These are phyloP conservation scores for Notiomystis cincta DNA, from an alignment of 2,113 vertebrate species.

Conservation along the genomic window DNA sequence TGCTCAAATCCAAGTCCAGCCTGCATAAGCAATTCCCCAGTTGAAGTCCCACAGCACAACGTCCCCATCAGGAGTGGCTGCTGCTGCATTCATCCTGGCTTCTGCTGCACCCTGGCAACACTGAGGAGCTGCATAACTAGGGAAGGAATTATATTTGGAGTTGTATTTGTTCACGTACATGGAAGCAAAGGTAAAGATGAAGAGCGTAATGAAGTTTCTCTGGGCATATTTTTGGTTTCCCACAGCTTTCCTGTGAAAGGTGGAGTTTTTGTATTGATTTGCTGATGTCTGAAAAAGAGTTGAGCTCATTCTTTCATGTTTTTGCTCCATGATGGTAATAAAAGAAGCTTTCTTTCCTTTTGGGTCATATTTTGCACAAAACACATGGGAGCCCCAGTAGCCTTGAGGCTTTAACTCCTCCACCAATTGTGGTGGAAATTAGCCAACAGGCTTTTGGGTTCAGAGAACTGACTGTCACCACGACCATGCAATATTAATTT, in stretches of 20 bases:
- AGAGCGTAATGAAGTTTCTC: not conserved
- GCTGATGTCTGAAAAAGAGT: not conserved
- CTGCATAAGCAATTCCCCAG: not conserved
- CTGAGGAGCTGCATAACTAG: not conserved
- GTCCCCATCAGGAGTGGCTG: not conserved
- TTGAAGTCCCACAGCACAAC: not conserved
- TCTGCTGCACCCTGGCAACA: not conserved
- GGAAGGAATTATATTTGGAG: not conserved
- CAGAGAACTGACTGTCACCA: not conserved
- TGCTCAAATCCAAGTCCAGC: not conserved
- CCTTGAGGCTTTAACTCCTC: conserved; percentile 5
- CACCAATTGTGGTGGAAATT: not conserved
- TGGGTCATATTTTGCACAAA: not conserved
- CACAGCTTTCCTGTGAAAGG: not conserved
- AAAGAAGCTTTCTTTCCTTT: not conserved
- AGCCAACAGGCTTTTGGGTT: conserved; percentile 24
- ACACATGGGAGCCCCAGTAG: not conserved
- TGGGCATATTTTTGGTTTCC: not conserved
- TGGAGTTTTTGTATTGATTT: conserved; percentile 4
- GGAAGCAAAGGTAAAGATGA: not conserved
- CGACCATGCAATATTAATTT: not conserved
- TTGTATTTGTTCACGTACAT: rapidly evolving
- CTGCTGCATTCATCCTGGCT: rapidly evolving
- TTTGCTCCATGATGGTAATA: not conserved
- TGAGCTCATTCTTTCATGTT: conserved; percentile 24